Evolutionary conservation across 2,888 invertebrate genomes (phyloP), one percentile per base, ranked within the genome.

Genomic region (Tigriopus californicus): DNA sequence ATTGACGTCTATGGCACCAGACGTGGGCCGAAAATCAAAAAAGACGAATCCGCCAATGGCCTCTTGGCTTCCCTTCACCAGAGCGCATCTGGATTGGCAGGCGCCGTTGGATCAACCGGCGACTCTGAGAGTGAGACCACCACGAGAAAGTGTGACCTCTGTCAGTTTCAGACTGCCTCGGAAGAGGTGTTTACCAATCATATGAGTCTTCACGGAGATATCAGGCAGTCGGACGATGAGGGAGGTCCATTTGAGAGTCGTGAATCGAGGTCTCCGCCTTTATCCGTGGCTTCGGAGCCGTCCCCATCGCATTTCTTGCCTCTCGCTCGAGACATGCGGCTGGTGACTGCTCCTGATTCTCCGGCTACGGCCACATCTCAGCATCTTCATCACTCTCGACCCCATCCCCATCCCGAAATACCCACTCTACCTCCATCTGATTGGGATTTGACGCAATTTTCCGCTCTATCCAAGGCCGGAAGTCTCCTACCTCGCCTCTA

Each of bases 1-100:
- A 88, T 92, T 60, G 91, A 91, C 70, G 84, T 91, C 0, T 89
- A 90, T 67, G 90, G 91, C 40, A 88, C 87, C 0, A 76, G 89
- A 3, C 77, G 91, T 1, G 91, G 91, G 0, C 90, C 90, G 0
- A 86, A 87, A 66, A 61, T 66, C 12, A 68, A 71, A 64, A 67
- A 69, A 61, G 61, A 66, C 64, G 62, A 67, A 62, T 61, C 62
- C 58, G 66, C 61, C 41, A 66, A 61, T 64, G 63, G 63, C 33
- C 63, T 63, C 25, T 42, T 62, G 22, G 20, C 20, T 12, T 8
- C 15, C 5, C 20, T 13, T 13, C 13, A 22, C 5, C 49, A 20
- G 11, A 49, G 20, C 33, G 3, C 33, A 8, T 5, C 4, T 8
- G 8, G 8, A 5, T 33, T 33, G 33, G 3, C 15, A 22, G 33